phyloP scores from a whole-genome alignment of 2,888 invertebrate genomes.

The Hyalella azteca region DNA sequence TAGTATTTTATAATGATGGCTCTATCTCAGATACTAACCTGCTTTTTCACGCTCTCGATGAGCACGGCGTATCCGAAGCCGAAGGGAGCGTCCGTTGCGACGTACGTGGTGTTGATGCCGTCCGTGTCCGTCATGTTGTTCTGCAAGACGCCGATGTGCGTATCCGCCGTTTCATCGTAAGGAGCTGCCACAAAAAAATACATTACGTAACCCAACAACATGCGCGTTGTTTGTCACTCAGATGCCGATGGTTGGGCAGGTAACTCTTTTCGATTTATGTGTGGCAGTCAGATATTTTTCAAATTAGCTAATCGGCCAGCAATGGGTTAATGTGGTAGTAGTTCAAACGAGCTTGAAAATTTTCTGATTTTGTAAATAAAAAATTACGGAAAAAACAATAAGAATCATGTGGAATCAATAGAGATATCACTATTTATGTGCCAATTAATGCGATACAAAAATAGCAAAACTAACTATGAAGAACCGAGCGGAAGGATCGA shows the following conservation, averaged over 20 bases:
- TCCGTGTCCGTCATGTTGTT: conserved; percentile 37
- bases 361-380: too few species aligned
- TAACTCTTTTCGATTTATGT: not conserved
- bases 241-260: not conserved
- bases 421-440: too few species aligned
- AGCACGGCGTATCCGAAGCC: conserved; percentile 57
- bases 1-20: not conserved
- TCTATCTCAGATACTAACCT: not conserved
- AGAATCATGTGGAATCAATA: too few species aligned
- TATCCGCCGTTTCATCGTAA: conserved; percentile 42
- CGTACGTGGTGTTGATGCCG: conserved; percentile 2
- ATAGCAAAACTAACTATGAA: too few species aligned
- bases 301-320: not conserved
- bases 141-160: conserved; percentile 41
- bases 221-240: not conserved
- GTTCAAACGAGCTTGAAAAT: not conserved
- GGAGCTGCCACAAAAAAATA: not conserved
- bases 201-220: not conserved
- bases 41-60: conserved; percentile 41
- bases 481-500: too few species aligned
- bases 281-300: not conserved
- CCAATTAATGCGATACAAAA: too few species aligned
- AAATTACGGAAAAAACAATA: too few species aligned
- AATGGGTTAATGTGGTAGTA: not conserved
- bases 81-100: conserved; percentile 52